phyloP scores from a whole-genome alignment of 2,113 vertebrate genomes.

The Pogonocichla stellata region DNA sequence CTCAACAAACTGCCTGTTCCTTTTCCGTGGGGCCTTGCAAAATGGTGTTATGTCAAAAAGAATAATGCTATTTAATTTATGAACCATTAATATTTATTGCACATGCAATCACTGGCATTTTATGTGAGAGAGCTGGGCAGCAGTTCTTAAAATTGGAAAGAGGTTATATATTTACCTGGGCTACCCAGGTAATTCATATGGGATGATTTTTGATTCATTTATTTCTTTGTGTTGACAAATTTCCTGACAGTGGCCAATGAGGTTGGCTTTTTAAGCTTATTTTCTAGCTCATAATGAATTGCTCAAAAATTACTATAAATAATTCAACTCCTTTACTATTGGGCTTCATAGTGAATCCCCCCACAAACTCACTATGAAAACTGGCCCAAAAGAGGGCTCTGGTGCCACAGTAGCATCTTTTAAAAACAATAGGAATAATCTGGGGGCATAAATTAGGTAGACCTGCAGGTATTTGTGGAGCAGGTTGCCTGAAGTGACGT shows the following conservation, averaged over 20 bases:
- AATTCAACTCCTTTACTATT: background rate
- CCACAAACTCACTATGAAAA: background rate
- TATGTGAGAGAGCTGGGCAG: background rate
- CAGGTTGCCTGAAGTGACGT: background rate
- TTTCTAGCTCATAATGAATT: background rate
- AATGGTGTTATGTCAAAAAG: slow-evolving; percentile 32
- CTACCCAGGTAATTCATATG: background rate
- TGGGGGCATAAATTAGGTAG: background rate
- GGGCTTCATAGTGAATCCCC: background rate
- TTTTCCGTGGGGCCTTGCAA: background rate
- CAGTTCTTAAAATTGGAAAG: slow-evolving; percentile 14
- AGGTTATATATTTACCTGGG: background rate
- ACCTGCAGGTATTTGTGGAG: background rate
- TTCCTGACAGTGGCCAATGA: background rate
- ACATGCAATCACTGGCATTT: slow-evolving; percentile 12
- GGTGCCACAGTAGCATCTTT: background rate
- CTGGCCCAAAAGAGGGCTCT: background rate
- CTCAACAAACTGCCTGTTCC: background rate
- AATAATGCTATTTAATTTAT: slow-evolving; percentile 50
- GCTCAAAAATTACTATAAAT: background rate
- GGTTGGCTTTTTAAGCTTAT: background rate
- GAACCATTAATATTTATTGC: slow-evolving; percentile 56
- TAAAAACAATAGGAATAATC: background rate
- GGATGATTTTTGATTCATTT: background rate
- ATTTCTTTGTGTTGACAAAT: background rate